Evolutionary conservation across 2,113 vertebrate genomes (phyloP).

Genomic region (Pterophyllum scalare): DNA sequence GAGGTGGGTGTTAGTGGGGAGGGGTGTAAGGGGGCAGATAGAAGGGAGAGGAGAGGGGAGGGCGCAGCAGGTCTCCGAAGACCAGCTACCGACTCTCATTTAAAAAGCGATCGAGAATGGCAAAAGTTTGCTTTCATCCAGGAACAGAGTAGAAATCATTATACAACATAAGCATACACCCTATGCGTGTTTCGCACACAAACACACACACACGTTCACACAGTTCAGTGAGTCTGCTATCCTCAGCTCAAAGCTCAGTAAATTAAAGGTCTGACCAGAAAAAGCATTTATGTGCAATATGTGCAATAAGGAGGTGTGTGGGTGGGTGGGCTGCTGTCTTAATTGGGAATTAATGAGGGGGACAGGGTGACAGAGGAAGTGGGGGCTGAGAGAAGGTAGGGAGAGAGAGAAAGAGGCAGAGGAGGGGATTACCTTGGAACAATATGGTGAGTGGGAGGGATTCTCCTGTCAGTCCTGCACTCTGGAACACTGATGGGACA

Average conservation of each 20-base stretch:
- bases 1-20: constrained; percentile 53
- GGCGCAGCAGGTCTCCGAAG: constrained; percentile 74
- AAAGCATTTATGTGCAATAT: constrained; percentile 70
- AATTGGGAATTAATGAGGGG: constrained; percentile 81
- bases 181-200: constrained; percentile 19
- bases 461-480: constrained; percentile 53
- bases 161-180: constrained; percentile 58
- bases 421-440: constrained; percentile 65
- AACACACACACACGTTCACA: constrained; percentile 29
- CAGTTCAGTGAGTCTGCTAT: constrained; percentile 63
- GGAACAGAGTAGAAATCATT: constrained; percentile 72
- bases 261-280: constrained; percentile 75
- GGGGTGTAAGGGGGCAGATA: constrained; percentile 46
- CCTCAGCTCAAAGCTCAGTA: constrained; percentile 71
- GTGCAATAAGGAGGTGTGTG: constrained; percentile 67
- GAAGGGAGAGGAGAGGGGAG: constrained; percentile 60
- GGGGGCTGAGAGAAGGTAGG: neutral
- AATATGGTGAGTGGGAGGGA: constrained; percentile 65
- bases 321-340: constrained; percentile 70
- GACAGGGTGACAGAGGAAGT: constrained; percentile 49
- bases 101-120: constrained; percentile 71
- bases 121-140: constrained; percentile 78
- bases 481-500: constrained; percentile 47
- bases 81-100: constrained; percentile 68
- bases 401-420: neutral